Base-by-base conservation (phyloP, 2,113 vertebrate species). In the Dissostichus mawsoni region DNA sequence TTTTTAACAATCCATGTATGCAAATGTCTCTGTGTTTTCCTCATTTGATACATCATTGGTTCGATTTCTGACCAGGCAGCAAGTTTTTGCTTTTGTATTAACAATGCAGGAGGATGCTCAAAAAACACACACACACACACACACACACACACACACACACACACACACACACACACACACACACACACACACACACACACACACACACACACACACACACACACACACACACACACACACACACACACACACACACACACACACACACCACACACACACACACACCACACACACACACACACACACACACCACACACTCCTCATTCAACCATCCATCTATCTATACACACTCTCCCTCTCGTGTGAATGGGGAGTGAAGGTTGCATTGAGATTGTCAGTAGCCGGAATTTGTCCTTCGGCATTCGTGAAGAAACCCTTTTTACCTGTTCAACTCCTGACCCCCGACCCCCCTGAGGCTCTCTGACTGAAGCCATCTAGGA, bases 41-140 rank as follows among this genome's bases (percentile, higher is more conserved):
- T 69, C 58, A 74, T 79, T 76, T 69, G 52, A 78, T 70, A 66
- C 79, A 76, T 66, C 69, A 59, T 51, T 65, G 67, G 62, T 76
- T 87, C 56, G 48, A 20, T 75, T 76, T 84, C 66, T 66, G 64
- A 52, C 25, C 17, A 29, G 29, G 70, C 47, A 2, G 8, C 3
- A 56, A 65, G 59, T 84, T 64, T 84, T 64, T 74, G 65, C 57
- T 51, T 74, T 68, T 63, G 18, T 48, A 75, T 41, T 56, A 75
- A 66, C 45, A 51, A 13, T 67, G 20, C 13, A 47, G 67, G n/a
- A 13, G 20, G n/a, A 20, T 62, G 63, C n/a, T 25, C 47, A 11
- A 58, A 16, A 53, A 25, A 51, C 18, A 57, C 57, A 67, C 52
- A 36, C 20, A 50, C 56, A 44, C 44, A 45, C 25, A 25, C 25